Conservation (phyloP, 2,888 invertebrate genomes). For the Tanytarsus gracilentus region DNA sequence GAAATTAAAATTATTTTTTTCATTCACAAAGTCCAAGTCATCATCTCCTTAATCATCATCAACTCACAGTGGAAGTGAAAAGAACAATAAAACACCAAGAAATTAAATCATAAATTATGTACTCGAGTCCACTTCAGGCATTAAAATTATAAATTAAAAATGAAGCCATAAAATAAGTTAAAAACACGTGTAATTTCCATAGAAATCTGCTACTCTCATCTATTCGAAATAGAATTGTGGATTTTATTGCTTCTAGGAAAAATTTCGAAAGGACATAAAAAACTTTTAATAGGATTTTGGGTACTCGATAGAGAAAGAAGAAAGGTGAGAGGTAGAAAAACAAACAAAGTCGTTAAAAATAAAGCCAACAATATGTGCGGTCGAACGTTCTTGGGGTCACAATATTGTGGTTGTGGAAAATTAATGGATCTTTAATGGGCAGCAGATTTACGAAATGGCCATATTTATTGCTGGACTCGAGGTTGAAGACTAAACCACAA, state of each 20-base stretch:
- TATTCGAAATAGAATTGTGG: background rate
- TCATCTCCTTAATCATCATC: background rate
- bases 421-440: conserved; percentile 11
- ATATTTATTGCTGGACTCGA: background rate
- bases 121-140: background rate
- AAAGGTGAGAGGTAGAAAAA: too few relatives aligned
- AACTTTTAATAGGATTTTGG: background rate
- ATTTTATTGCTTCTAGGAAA: conserved; percentile 9
- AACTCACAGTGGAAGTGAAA: background rate
- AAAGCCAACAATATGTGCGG: background rate
- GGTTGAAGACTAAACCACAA: background rate
- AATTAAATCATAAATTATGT: conserved; percentile 11
- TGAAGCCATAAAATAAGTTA: conserved; percentile 5
- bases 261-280: conserved; percentile 5
- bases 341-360: conserved; percentile 7
- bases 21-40: too few relatives aligned
- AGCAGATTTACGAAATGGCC: conserved; percentile 7
- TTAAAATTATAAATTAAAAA: background rate
- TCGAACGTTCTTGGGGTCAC: too few relatives aligned
- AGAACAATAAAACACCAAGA: conserved; percentile 7
- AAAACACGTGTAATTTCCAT: conserved; percentile 9
- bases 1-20: too few relatives aligned
- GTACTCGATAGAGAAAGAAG: background rate
- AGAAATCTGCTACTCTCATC: conserved; percentile 7
- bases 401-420: background rate